Percentiles rank a stretch among this genome's conserved stretches.
Evolutionary conservation across 2,797 vertebrate genomes (phyloP).

Genomic region (Gastrophryne carolinensis): DNA sequence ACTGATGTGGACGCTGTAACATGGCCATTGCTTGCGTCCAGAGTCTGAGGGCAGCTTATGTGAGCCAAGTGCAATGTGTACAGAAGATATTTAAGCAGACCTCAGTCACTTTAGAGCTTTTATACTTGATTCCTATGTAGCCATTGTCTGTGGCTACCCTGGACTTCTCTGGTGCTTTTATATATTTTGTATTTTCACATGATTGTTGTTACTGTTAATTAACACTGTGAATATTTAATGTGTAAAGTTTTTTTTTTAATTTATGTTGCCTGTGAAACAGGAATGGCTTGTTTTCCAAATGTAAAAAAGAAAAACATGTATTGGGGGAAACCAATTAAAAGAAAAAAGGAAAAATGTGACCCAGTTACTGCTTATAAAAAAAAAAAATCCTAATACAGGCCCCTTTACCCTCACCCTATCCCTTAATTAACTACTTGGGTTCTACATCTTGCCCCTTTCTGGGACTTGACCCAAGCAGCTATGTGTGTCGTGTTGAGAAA

Average conservation of each 20-base stretch:
- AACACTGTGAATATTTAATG: constrained; percentile 34
- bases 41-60: constrained; percentile 61
- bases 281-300: not conserved
- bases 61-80: constrained; percentile 73
- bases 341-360: not conserved
- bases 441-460: too few species aligned
- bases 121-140: constrained; percentile 3
- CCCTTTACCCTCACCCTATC: too few species aligned
- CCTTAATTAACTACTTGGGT: too few species aligned
- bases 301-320: not conserved
- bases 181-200: not conserved
- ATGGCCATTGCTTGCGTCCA: constrained; percentile 57
- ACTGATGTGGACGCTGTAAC: too few species aligned
- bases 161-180: constrained; percentile 7
- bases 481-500: too few species aligned
- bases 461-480: too few species aligned
- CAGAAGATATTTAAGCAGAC: constrained; percentile 69
- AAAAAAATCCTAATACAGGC: too few species aligned
- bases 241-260: not conserved
- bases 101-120: constrained; percentile 60
- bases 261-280: constrained; percentile 34
- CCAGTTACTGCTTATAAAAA: too few species aligned
- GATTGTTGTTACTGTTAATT: not conserved
- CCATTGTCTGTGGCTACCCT: not conserved
- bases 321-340: not conserved